Base-by-base conservation (phyloP, 2,888 invertebrate genomes). In the Thereva nobilitata region DNA sequence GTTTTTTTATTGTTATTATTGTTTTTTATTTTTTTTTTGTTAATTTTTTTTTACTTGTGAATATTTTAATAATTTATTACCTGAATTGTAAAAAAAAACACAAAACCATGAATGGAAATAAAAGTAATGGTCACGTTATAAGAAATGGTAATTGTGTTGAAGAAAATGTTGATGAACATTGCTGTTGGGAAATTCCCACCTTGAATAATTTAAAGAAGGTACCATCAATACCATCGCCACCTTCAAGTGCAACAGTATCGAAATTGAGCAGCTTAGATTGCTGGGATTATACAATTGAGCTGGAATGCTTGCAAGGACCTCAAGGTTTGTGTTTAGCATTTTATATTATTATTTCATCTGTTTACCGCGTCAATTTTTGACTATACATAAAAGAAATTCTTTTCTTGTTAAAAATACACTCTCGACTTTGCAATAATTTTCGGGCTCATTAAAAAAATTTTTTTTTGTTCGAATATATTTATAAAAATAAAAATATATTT, bases 281-380 rank as follows among this genome's bases (percentile, higher is more conserved):
- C 75, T 92, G 92, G 92, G 92, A 92, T 84, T 92, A 92, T 78
- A 89, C 90, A 55, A 89, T 92, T 74, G 92, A 92, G 79, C 82
- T 92, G 81, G 91, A 91, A 78, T 91, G 90, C 79, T 83, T 91
- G 74, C 86, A 89, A 78, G 90, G 89, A 75, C 87, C 87, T 71
- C 87, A 90, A 89, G 90, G 90, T 90, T 80, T 72, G 72, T 69
- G 41, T 3, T 49, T 3, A 4, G n/a, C 12, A n/a, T 10, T 49
- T 49, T 9, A n/a, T n/a, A n/a, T n/a, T n/a, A n/a, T 9, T 49
- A 6, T 12, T 4, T 4, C n/a, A 12, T 7, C 2, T 2, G n/a
- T 49, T 49, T 49, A 2, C 7, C 5, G 23, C 2, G 23, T 23
- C 23, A 23, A 23, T 23, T 23, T 23, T 23, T 23, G 23, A 23